phyloP scores from a whole-genome alignment of 2,113 vertebrate species.

The Eubucco bourcierii region DNA sequence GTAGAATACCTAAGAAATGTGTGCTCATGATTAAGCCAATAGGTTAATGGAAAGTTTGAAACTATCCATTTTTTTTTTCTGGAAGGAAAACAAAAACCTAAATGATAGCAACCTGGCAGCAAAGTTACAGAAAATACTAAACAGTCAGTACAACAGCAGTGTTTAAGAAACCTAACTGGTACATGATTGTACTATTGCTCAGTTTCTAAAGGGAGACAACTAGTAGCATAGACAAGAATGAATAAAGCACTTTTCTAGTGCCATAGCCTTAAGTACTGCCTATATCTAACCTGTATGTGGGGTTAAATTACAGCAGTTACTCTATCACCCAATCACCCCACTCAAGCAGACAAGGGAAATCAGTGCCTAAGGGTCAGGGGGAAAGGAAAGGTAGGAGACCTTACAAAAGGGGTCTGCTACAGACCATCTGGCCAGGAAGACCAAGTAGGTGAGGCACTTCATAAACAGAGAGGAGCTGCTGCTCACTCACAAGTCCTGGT shows the following conservation, averaged over 20 bases:
- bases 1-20: neutral
- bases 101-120: neutral
- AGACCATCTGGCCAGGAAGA: no score
- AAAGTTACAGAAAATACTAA: neutral
- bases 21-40: neutral
- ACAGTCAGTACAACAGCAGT: neutral
- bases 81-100: neutral
- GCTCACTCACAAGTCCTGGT: no score
- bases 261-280: neutral
- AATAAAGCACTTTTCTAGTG: neutral
- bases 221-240: neutral
- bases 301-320: no score
- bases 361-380: no score
- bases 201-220: neutral
- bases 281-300: no score
- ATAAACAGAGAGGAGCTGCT: no score
- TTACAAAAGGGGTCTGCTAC: no score
- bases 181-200: neutral
- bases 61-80: neutral
- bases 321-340: no score
- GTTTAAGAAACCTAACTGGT: neutral
- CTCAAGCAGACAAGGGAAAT: no score
- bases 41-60: neutral
- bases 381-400: no score
- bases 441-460: no score